These are phyloP conservation scores for Pseudoatta argentina DNA, from an alignment of 1,140 invertebrate species.

Conservation along the genomic window DNA sequence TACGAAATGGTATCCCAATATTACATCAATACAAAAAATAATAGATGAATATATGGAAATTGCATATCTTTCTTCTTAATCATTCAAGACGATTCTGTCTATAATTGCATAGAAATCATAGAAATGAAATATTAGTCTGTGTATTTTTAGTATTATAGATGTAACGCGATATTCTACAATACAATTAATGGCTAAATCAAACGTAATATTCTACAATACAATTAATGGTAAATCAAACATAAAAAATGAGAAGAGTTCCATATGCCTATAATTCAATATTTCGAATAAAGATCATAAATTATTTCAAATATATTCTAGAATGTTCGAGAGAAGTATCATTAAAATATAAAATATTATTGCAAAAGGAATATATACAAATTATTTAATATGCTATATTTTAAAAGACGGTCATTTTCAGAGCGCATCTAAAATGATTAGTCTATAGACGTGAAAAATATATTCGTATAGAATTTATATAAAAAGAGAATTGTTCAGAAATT, in stretches of 20 bases:
- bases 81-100: constrained; percentile 14
- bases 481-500: constrained; percentile 21
- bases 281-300: constrained; percentile 29
- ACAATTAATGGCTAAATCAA: constrained; percentile 18
- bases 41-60: constrained; percentile 1
- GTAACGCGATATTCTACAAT: constrained; percentile 16
- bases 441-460: constrained; percentile 34
- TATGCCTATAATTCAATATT: constrained; percentile 50
- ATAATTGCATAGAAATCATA: constrained; percentile 12
- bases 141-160: constrained; percentile 24
- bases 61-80: constrained; percentile 30
- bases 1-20: background rate
- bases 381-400: constrained; percentile 36
- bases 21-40: constrained; percentile 12
- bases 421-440: constrained; percentile 8
- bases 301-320: constrained; percentile 24
- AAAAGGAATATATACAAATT: background rate
- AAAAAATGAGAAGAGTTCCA: constrained; percentile 3
- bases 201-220: background rate
- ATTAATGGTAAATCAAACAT: constrained; percentile 25
- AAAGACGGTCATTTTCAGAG: constrained; percentile 1
- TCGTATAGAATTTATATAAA: constrained; percentile 33
- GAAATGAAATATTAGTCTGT: constrained; percentile 23
- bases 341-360: background rate
- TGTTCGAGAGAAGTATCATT: constrained; percentile 22